Conservation (phyloP, 2,113 vertebrate genomes). For the Burhinus oedicnemus region DNA sequence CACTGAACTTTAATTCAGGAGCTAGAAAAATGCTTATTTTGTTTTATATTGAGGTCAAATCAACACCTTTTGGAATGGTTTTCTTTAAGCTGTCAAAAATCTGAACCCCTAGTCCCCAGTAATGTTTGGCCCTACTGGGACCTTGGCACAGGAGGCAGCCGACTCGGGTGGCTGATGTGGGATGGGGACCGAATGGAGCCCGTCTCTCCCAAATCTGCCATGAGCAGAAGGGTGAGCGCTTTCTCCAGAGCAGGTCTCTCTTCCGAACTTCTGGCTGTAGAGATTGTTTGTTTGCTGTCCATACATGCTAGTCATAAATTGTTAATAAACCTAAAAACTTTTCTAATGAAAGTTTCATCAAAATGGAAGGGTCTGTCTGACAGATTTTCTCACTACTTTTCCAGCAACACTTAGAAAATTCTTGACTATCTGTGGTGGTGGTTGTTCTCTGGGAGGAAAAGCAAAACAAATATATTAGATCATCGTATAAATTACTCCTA, state of each 20-base stretch:
- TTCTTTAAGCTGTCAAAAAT: background rate
- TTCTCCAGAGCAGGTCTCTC: background rate
- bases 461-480: background rate
- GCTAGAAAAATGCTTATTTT: background rate
- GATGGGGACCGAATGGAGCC: background rate
- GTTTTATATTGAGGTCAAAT: background rate
- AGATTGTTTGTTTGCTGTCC: background rate
- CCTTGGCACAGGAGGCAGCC: background rate
- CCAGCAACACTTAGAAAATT: background rate
- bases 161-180: background rate
- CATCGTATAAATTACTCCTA: background rate
- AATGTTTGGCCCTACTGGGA: fast-evolving
- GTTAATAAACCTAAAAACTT: background rate
- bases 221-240: background rate
- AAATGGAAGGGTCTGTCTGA: background rate
- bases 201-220: background rate
- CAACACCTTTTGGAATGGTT: background rate
- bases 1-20: background rate
- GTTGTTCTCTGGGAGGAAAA: background rate
- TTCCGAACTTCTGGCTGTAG: background rate
- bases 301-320: background rate
- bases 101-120: fast-evolving
- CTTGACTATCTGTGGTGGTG: fast-evolving
- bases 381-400: background rate
- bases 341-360: background rate